These are phyloP conservation scores for Drosophila rufa DNA, from an alignment of 1,140 invertebrate genomes.

Conservation along the genomic window DNA sequence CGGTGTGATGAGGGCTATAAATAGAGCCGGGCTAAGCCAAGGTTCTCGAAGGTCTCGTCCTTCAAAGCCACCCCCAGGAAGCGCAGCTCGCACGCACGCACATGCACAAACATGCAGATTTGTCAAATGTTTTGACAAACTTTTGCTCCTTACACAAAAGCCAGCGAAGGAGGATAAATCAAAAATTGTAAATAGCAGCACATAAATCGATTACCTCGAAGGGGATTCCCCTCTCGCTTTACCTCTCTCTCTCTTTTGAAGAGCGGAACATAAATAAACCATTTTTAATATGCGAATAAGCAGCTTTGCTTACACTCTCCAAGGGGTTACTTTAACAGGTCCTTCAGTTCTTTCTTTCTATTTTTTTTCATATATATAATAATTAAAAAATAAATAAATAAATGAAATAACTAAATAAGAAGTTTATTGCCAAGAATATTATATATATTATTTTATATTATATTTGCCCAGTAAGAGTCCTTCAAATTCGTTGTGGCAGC, in stretches of 20 bases:
- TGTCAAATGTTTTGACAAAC: constrained; percentile 47
- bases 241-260: neutral
- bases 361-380: neutral
- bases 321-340: neutral
- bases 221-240: neutral
- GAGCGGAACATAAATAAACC: constrained; percentile 69
- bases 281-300: constrained; percentile 80
- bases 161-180: constrained; percentile 36
- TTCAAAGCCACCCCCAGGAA: neutral
- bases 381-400: neutral
- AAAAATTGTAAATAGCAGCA: constrained; percentile 72
- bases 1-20: constrained; percentile 18
- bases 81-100: neutral
- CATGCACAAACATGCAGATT: constrained; percentile 34
- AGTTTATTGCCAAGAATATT: too few relatives aligned
- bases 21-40: constrained; percentile 24
- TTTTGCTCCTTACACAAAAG: constrained; percentile 31
- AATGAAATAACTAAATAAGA: neutral
- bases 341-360: neutral
- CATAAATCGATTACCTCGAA: constrained; percentile 74
- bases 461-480: neutral
- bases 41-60: constrained; percentile 27
- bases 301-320: constrained; percentile 44
- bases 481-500: neutral
- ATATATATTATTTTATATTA: too few relatives aligned